Percentiles rank a stretch among this genome's conserved stretches.
Evolutionary conservation across 1,140 invertebrate genomes (phyloP).

Genomic region (Cotesia chilonis): DNA sequence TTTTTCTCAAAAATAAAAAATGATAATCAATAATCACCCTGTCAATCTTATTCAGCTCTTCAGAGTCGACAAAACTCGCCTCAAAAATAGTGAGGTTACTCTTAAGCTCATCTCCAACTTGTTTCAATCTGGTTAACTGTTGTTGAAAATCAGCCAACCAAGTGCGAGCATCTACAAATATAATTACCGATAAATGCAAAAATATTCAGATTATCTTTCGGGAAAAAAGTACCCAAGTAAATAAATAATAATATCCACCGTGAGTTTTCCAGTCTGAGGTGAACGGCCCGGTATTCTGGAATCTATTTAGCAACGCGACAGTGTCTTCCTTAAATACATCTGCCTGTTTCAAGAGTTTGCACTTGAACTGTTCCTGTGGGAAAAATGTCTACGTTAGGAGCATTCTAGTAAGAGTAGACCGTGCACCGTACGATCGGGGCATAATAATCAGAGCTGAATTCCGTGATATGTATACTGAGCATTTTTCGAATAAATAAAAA

Average conservation of each 20-base stretch:
- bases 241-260: conserved; percentile 44
- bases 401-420: not conserved
- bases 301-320: conserved; percentile 70
- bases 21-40: conserved; percentile 60
- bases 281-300: conserved; percentile 72
- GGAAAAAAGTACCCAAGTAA: conserved; percentile 17
- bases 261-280: conserved; percentile 69
- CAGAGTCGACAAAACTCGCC: conserved; percentile 74
- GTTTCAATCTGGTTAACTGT: conserved; percentile 70
- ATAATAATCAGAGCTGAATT: conserved; percentile 19
- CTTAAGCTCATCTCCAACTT: conserved; percentile 73
- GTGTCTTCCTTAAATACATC: conserved; percentile 73
- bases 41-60: conserved; percentile 75
- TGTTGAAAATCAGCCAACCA: conserved; percentile 70
- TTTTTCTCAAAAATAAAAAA: not conserved
- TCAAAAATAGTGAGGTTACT: conserved; percentile 78
- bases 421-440: not conserved
- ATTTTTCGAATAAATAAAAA: not conserved
- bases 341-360: conserved; percentile 71
- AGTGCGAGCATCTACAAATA: conserved; percentile 69
- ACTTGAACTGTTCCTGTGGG: conserved; percentile 74
- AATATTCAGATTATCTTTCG: conserved; percentile 13
- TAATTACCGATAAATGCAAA: not conserved
- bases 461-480: conserved; percentile 1
- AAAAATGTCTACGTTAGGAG: conserved; percentile 35